Evolutionary conservation across 2,888 invertebrate species (phyloP).

Genomic region (Campoletis raptor): DNA sequence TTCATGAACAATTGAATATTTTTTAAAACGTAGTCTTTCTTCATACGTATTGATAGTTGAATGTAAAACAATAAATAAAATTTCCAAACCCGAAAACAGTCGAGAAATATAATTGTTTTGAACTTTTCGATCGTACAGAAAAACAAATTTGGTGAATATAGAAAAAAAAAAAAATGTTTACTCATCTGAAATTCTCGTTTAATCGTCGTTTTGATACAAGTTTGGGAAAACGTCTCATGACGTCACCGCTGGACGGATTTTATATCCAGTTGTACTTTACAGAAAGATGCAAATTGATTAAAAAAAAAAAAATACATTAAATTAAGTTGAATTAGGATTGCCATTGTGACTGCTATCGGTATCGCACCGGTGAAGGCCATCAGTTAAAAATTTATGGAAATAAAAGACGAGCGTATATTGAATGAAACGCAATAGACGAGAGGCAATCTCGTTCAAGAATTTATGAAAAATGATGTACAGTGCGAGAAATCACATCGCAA

Average conservation of each 20-base stretch:
- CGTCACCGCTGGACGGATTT: neutral
- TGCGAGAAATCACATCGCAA: neutral
- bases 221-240: too few species aligned
- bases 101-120: too few species aligned
- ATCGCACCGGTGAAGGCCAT: constrained; percentile 41
- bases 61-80: too few species aligned
- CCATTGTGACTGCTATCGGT: constrained; percentile 49
- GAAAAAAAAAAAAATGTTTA: too few species aligned
- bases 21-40: neutral
- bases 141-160: too few species aligned
- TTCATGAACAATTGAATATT: neutral
- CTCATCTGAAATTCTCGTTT: too few species aligned
- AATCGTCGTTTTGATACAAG: too few species aligned
- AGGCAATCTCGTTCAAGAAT: neutral
- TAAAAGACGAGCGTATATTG: constrained; percentile 23
- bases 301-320: neutral
- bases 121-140: too few species aligned
- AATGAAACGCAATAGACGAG: neutral
- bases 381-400: constrained; percentile 51
- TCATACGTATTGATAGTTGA: neutral
- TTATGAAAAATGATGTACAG: neutral
- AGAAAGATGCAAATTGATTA: neutral
- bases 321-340: constrained; percentile 25
- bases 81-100: too few species aligned
- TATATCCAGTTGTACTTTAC: neutral